Conservation (phyloP, 2,113 vertebrate species). For the Uria lomvia region DNA sequence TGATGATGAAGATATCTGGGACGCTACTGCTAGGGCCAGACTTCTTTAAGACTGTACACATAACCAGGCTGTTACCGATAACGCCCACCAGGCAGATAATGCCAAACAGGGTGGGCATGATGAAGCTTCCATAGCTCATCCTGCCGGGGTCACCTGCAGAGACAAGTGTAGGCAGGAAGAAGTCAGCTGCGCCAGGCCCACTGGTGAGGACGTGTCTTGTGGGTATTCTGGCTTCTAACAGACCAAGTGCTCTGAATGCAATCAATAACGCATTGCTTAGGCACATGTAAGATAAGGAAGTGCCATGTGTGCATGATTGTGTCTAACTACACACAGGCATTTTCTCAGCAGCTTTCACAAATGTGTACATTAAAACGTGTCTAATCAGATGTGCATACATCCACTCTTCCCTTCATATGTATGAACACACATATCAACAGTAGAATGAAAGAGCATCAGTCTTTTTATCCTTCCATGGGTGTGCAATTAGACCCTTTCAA, state of each 20-base stretch:
- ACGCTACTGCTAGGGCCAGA: conserved; percentile 56
- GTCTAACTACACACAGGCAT: neutral
- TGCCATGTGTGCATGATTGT: no score
- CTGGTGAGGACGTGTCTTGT: neutral
- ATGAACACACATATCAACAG: neutral
- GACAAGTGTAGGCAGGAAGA: neutral
- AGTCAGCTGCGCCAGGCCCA: neutral
- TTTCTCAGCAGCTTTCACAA: neutral
- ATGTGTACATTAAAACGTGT: neutral
- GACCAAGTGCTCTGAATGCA: neutral
- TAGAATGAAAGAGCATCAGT: neutral
- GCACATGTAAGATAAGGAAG: neutral
- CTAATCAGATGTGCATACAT: neutral
- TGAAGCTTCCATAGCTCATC: conserved; percentile 48
- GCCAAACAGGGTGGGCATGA: conserved; percentile 71
- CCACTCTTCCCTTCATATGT: neutral
- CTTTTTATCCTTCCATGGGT: neutral
- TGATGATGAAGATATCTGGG: conserved; percentile 64
- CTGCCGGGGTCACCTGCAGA: neutral
- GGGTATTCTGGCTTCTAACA: neutral
- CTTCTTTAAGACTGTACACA: conserved; percentile 73
- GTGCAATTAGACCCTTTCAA: neutral
- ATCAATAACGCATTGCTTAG: neutral
- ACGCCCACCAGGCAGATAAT: conserved; percentile 71
- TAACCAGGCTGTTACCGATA: conserved; percentile 64